A percentile compares a stretch with the other conserved stretches of the same genome.
Conservation (phyloP, 2,888 invertebrate species). For the Boloria selene region DNA sequence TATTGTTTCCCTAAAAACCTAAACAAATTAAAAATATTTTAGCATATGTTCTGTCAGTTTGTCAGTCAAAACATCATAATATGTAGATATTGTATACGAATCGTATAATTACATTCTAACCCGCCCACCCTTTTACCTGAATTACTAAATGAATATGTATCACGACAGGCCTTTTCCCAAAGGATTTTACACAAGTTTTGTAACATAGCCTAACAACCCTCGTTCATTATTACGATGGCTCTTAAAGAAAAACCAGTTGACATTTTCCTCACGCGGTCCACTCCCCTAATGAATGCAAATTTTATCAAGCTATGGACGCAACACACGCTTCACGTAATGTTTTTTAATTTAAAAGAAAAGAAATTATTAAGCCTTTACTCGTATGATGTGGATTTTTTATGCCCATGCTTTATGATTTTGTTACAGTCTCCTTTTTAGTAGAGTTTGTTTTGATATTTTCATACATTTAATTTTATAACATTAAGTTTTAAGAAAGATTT, state of each 20-base stretch:
- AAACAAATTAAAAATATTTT: too few relatives aligned
- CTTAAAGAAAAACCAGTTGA: conserved; percentile 57
- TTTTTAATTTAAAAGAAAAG: conserved; percentile 56
- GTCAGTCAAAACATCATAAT: too few relatives aligned
- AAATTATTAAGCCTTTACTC: conserved; percentile 33
- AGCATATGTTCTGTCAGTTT: too few relatives aligned
- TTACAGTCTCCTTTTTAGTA: background rate
- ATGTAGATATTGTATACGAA: too few relatives aligned
- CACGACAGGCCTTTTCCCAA: conserved; percentile 20
- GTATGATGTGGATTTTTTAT: conserved; percentile 20
- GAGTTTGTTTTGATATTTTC: background rate
- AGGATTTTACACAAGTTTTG: conserved; percentile 35
- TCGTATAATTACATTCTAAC: conserved; percentile 1
- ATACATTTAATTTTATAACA: background rate
- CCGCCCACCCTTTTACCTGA: conserved; percentile 22
- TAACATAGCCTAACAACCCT: conserved; percentile 34
- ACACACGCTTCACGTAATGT: conserved; percentile 61
- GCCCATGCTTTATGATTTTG: conserved; percentile 5
- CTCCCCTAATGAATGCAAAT: conserved; percentile 76
- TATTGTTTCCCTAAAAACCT: too few relatives aligned
- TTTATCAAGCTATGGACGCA: conserved; percentile 59
- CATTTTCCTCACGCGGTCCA: conserved; percentile 53
- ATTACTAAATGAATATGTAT: conserved; percentile 29
- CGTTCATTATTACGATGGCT: conserved; percentile 47
- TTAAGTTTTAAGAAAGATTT: too few relatives aligned